Evolutionary conservation across 2,888 invertebrate genomes (phyloP), one percentile per base, ranked within the genome.

Genomic region (Pyrgus malvae): DNA sequence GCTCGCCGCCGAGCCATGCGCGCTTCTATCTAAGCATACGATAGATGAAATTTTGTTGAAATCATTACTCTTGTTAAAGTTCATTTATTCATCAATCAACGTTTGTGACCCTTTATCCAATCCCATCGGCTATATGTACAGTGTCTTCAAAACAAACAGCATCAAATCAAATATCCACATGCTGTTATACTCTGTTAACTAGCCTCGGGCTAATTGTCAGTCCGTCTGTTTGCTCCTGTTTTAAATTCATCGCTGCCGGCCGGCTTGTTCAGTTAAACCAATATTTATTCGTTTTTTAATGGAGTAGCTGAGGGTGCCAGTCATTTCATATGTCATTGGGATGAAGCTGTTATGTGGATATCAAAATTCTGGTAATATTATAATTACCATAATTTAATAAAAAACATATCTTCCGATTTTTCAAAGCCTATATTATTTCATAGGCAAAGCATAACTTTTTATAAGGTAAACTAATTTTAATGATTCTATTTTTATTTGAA

Each of bases 201-300:
- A 64, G 76, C 88, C 82, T 62, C 65, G 56, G 76, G 88, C 87
- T 87, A 87, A 87, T 87, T 87, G 83, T 33, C 62, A 59, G 56
- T 63, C 63, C 64, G 53, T 46, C 54, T 75, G 76, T 74, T 64
- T 69, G 45, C 57, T 68, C 69, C 66, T 31, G 35, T 51, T 53
- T 54, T 76, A 78, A 71, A 83, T 80, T 80, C 82, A 79, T 78
- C 68, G 60, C 57, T 55, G 56, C 68, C 62, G 78, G 72, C 74
- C 63, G 38, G 44, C 83, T 82, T 81, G 69, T 65, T 70, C 66
- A 78, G 74, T 70, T 81, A 76, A 83, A 68, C 78, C 66, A 87
- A 88, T 79, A 86, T 66, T 68, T 59, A 74, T 77, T 71, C 73
- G 65, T 72, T 80, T 83, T 83, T 83, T 78, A 76, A 76, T 61